Evolutionary conservation across 2,113 vertebrate species (phyloP).

Genomic region (Odontophorus gujanensis): DNA sequence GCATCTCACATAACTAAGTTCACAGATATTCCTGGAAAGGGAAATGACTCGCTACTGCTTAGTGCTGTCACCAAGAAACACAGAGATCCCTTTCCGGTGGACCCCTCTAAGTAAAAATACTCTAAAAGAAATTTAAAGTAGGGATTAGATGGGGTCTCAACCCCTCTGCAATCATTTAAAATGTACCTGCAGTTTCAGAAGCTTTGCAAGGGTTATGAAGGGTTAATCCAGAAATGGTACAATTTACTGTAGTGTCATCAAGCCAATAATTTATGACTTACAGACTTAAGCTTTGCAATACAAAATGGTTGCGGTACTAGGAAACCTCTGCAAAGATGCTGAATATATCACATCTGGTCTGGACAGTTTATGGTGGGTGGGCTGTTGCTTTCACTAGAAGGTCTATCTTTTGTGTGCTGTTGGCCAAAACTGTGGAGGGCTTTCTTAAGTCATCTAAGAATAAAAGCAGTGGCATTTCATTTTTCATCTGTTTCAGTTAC

Average conservation of each 20-base stretch:
- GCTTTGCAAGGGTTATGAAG: neutral
- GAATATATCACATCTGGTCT: fast-evolving
- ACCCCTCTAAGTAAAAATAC: neutral
- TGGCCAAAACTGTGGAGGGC: neutral
- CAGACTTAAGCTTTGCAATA: neutral
- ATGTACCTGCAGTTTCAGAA: neutral
- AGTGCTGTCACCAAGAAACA: neutral
- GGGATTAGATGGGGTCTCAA: neutral
- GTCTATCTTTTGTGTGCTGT: neutral
- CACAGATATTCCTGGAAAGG: neutral
- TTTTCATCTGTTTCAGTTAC: neutral
- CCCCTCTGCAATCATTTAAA: neutral
- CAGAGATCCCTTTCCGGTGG: neutral
- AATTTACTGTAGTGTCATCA: neutral
- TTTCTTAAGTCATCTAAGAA: neutral
- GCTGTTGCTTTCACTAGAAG: neutral
- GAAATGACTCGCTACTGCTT: neutral
- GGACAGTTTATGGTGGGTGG: neutral
- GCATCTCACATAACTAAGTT: neutral
- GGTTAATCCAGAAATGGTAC: neutral
- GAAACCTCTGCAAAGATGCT: neutral
- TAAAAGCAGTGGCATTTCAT: neutral
- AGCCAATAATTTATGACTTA: neutral
- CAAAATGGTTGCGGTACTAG: neutral
- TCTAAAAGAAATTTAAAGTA: neutral